Evolutionary conservation across 2,113 vertebrate genomes (phyloP).

Genomic region (Zapus hudsonius): DNA sequence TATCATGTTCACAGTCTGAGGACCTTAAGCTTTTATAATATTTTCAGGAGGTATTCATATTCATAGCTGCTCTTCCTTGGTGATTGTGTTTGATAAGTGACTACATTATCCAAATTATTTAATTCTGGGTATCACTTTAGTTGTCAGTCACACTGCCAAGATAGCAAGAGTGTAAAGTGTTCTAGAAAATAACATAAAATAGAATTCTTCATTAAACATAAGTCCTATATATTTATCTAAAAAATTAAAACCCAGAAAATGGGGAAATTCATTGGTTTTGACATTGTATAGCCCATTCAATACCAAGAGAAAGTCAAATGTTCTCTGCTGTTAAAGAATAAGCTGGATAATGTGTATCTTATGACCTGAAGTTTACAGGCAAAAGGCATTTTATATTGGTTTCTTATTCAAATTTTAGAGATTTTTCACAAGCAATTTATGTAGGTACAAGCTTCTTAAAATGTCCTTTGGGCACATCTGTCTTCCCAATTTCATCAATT

Average conservation of each 20-base stretch:
- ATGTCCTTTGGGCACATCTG: slow-evolving; percentile 85
- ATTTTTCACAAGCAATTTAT: slow-evolving; percentile 83
- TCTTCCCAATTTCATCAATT: slow-evolving; percentile 87
- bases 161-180: slow-evolving; percentile 30
- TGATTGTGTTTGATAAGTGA: neutral
- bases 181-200: slow-evolving; percentile 30
- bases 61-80: neutral
- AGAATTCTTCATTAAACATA: neutral
- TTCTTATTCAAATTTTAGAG: slow-evolving; percentile 83
- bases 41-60: neutral
- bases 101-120: slow-evolving; percentile 8
- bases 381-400: slow-evolving; percentile 74
- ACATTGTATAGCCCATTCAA: neutral
- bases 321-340: slow-evolving; percentile 54
- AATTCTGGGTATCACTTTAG: slow-evolving; percentile 4
- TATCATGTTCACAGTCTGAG: neutral
- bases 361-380: slow-evolving; percentile 69
- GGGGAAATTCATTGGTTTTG: neutral
- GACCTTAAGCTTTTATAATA: neutral
- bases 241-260: neutral
- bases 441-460: slow-evolving; percentile 89
- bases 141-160: neutral
- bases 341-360: slow-evolving; percentile 24
- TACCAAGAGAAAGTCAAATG: slow-evolving; percentile 21
- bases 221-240: neutral